A percentile compares a stretch with the other conserved stretches of the same genome.
Evolutionary conservation across 1,140 invertebrate genomes (phyloP).

Genomic region (Zaprionus davidi): DNA sequence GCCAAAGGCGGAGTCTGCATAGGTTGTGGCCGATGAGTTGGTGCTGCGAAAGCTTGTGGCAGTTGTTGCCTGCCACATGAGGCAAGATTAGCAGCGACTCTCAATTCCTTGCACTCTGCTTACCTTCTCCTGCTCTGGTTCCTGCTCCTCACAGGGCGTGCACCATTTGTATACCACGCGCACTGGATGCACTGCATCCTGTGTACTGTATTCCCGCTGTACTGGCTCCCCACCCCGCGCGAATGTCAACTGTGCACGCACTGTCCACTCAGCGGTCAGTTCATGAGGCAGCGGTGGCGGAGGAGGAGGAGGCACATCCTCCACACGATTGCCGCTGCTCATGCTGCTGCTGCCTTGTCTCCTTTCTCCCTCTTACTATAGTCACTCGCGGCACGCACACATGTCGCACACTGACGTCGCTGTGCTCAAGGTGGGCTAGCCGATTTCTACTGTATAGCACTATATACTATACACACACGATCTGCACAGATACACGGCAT

Average conservation of each 20-base stretch:
- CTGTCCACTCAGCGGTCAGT: conserved; percentile 83
- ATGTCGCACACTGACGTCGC: conserved; percentile 20
- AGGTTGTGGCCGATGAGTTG: conserved; percentile 70
- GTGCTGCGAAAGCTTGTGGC: conserved; percentile 79
- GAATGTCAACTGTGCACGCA: conserved; percentile 82
- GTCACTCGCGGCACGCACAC: conserved; percentile 18
- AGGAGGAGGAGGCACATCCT: conserved; percentile 27
- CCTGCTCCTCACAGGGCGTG: conserved; percentile 51
- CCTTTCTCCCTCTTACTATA: conserved; percentile 7
- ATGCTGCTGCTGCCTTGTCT: conserved; percentile 4
- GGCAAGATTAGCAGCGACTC: not conserved
- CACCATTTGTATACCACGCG: conserved; percentile 74
- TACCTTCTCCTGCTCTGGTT: conserved; percentile 60
- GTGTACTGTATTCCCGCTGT: conserved; percentile 59
- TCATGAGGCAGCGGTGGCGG: conserved; percentile 71
- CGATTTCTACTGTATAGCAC: conserved; percentile 6
- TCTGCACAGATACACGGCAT: conserved; percentile 44
- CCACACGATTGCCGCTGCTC: not conserved
- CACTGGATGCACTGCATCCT: conserved; percentile 73
- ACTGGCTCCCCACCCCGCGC: conserved; percentile 70
- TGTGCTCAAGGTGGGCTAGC: conserved; percentile 16
- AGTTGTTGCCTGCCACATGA: conserved; percentile 24
- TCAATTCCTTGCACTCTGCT: conserved; percentile 3
- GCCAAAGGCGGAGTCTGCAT: conserved; percentile 79
- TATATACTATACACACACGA: conserved; percentile 39